Evolutionary conservation across 2,797 vertebrate species (phyloP).

Genomic region (Micropoecilia bifurca): DNA sequence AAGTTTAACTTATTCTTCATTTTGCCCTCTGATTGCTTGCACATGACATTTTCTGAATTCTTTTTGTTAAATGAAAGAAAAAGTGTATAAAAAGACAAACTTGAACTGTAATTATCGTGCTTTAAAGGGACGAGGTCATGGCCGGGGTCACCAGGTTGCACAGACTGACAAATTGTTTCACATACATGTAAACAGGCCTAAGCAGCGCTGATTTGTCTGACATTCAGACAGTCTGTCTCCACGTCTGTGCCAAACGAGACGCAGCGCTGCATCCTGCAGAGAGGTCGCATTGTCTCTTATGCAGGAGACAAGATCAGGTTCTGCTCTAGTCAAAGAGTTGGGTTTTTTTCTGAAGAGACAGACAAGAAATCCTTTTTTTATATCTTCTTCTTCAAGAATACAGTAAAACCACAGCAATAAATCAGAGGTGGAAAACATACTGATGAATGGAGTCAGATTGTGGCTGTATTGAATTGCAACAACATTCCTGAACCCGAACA

Average conservation of each 20-base stretch:
- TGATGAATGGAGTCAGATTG: slow-evolving; percentile 51
- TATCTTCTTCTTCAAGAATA: slow-evolving; percentile 44
- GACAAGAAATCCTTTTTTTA: slow-evolving; percentile 8
- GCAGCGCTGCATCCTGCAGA: slow-evolving; percentile 57
- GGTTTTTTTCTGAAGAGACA: slow-evolving; percentile 46
- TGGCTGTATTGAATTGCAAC: slow-evolving; percentile 66
- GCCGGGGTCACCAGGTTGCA: slow-evolving; percentile 31
- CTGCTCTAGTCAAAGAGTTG: slow-evolving; percentile 45
- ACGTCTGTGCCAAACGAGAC: slow-evolving; percentile 43
- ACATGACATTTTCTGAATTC: neutral
- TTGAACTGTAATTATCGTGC: neutral
- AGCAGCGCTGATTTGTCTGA: slow-evolving; percentile 46
- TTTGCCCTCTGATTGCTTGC: neutral
- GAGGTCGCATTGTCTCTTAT: slow-evolving; percentile 61
- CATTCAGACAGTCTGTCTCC: slow-evolving; percentile 71
- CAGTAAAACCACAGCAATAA: slow-evolving; percentile 29
- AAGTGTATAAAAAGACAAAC: neutral
- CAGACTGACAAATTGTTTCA: slow-evolving; percentile 71
- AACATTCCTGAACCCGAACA: slow-evolving; percentile 68
- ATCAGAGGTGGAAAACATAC: slow-evolving; percentile 42
- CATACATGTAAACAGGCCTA: slow-evolving; percentile 62
- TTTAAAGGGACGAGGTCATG: slow-evolving; percentile 8
- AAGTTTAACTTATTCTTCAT: neutral
- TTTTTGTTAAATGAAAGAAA: neutral
- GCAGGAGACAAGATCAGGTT: slow-evolving; percentile 62